phyloP scores from a whole-genome alignment of 2,113 vertebrate species.

The Sitta europaea region DNA sequence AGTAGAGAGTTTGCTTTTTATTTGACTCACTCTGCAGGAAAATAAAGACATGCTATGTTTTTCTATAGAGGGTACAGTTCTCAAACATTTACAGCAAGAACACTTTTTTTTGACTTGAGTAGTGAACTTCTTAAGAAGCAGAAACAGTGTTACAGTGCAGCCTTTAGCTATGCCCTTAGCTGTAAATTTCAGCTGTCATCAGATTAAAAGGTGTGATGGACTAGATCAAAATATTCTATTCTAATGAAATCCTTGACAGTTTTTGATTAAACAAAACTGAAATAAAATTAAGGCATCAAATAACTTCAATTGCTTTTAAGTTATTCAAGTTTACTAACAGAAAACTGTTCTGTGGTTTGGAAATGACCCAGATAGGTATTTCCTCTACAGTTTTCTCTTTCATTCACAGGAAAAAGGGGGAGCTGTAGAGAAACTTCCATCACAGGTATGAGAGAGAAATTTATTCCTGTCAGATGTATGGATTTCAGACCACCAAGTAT shows the following conservation, averaged over 20 bases:
- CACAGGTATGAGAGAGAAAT: neutral
- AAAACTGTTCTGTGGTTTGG: neutral
- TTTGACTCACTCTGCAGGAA: neutral
- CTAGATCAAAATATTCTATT: neutral
- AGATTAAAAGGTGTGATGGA: neutral
- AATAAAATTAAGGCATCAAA: neutral
- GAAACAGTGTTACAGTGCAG: neutral
- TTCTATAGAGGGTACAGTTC: neutral
- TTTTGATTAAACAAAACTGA: neutral
- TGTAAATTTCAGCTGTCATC: neutral
- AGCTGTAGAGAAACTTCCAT: neutral
- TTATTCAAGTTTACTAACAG: neutral
- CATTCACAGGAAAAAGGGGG: neutral
- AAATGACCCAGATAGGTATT: slow-evolving; percentile 5
- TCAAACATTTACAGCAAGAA: neutral
- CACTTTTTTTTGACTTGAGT: neutral
- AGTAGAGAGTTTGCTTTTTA: neutral
- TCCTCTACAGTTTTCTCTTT: slow-evolving; percentile 1
- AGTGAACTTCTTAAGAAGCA: neutral
- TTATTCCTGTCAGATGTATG: neutral
- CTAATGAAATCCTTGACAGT: neutral
- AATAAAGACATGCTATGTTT: neutral
- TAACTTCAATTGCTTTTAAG: neutral
- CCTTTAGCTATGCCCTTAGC: neutral
- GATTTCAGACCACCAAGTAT: neutral